Evolutionary conservation across 2,113 vertebrate genomes (phyloP), one percentile per base, ranked within the genome.

Genomic region (Vireo altiloquus): DNA sequence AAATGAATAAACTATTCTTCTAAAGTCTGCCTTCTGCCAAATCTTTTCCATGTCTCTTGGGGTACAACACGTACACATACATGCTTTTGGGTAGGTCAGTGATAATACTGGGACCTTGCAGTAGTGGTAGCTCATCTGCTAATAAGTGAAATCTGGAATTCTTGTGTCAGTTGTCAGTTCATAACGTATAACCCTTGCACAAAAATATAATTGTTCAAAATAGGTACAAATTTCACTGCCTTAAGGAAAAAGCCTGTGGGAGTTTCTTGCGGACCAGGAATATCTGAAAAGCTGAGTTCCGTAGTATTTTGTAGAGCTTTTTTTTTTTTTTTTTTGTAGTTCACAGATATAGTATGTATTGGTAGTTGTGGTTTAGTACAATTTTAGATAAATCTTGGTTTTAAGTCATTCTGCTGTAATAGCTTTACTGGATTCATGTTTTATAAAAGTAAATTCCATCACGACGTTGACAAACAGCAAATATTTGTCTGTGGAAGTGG

Each of bases 1-100:
- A 60, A 83, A 60, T 44, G 9, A 94, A 61, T 78, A 87, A 94
- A 74, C n/a, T 49, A 4, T 77, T 92, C 49, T 89, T 28, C 33
- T 8, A 2, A 33, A 61, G 27, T 42, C 82, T 83, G 54, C 24
- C 8, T 83, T 68, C 64, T 54, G 13, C 44, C 37, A 61, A 8
- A 46, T 89, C 12, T 81, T 83, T 81, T 70, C 15, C 3, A 2
- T 68, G 47, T n/a, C 22, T 87, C 44, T 49, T 47, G 27, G 28
- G 49, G 28, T 64, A 22, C 2, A 2, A 3, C 37, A 49, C 5
- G 0, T 24, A 10, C 10, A 4, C 2, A 1, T 60, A 9, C 0
- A 0, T 76, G 35, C 27, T 1, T 75, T 66, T 66, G 57, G 30
- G 37, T 82, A 71, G 69, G 59, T 42, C 3, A 1, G 6, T 60